Evolutionary conservation across 2,888 invertebrate genomes (phyloP).

Genomic region (Pheosia gnoma): DNA sequence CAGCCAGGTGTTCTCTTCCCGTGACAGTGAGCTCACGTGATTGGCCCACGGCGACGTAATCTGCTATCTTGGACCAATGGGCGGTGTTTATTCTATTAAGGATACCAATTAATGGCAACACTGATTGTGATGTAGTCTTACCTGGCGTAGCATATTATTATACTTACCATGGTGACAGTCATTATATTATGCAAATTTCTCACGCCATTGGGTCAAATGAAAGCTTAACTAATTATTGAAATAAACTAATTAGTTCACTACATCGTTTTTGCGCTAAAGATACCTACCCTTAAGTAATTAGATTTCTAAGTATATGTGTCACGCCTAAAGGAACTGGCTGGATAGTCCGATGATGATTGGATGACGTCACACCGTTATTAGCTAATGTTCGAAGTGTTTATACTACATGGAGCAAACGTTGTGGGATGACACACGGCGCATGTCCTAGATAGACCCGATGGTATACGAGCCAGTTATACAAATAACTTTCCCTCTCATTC

Average conservation of each 20-base stretch:
- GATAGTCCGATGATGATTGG: constrained; percentile 11
- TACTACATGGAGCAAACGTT: constrained; percentile 22
- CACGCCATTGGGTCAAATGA: constrained; percentile 13
- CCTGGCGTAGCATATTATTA: neutral
- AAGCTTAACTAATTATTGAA: constrained; percentile 16
- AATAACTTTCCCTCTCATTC: constrained; percentile 17
- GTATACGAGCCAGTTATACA: constrained; percentile 6
- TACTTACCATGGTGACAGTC: constrained; percentile 4
- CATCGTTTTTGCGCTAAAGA: constrained; percentile 21
- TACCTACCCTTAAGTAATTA: constrained; percentile 29
- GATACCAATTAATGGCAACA: too few species aligned
- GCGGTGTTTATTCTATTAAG: too few species aligned
- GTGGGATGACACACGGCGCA: constrained; percentile 26
- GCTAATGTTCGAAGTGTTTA: constrained; percentile 23
- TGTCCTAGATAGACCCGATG: constrained; percentile 19
- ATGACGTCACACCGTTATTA: constrained; percentile 36
- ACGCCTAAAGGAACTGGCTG: constrained; percentile 18
- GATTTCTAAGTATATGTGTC: constrained; percentile 27
- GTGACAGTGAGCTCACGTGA: too few species aligned
- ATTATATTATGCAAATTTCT: constrained; percentile 15
- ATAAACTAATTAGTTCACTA: constrained; percentile 20
- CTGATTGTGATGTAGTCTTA: neutral
- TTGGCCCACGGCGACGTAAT: too few species aligned
- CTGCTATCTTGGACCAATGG: too few species aligned
- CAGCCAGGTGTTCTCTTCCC: too few species aligned